Evolutionary conservation across 2,888 invertebrate genomes (phyloP).

Genomic region (Geotrupes spiniger): DNA sequence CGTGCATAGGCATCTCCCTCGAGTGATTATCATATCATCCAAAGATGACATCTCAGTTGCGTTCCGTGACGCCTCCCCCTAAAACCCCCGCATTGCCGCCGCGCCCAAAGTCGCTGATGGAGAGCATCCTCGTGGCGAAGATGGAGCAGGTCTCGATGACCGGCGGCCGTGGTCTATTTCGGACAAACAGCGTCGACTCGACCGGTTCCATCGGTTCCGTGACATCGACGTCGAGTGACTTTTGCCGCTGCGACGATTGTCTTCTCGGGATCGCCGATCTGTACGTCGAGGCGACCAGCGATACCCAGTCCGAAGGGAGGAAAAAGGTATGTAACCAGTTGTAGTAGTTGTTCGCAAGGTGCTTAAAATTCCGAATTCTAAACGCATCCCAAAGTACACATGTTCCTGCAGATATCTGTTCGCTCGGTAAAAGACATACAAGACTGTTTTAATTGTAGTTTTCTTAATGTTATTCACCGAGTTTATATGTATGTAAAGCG

Average conservation of each 20-base stretch:
- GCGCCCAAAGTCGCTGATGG: constrained; percentile 76
- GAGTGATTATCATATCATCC: no score
- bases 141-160: constrained; percentile 65
- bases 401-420: no score
- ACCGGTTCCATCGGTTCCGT: constrained; percentile 62
- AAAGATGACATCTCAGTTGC: constrained; percentile 54
- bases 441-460: no score
- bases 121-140: constrained; percentile 74
- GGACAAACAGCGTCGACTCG: constrained; percentile 73
- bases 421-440: no score
- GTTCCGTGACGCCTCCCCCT: constrained; percentile 55
- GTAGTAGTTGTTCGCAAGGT: no score
- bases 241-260: constrained; percentile 82
- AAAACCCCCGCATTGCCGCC: constrained; percentile 33
- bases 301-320: constrained; percentile 33
- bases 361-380: no score
- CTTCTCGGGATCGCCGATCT: constrained; percentile 77
- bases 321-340: constrained; percentile 58
- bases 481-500: no score
- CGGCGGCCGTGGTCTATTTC: constrained; percentile 50
- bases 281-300: constrained; percentile 57
- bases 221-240: constrained; percentile 68
- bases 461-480: no score
- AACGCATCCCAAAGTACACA: no score
- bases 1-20: no score